Evolutionary conservation across 2,797 vertebrate species (phyloP).

Genomic region (Euphonia xanthogaster): DNA sequence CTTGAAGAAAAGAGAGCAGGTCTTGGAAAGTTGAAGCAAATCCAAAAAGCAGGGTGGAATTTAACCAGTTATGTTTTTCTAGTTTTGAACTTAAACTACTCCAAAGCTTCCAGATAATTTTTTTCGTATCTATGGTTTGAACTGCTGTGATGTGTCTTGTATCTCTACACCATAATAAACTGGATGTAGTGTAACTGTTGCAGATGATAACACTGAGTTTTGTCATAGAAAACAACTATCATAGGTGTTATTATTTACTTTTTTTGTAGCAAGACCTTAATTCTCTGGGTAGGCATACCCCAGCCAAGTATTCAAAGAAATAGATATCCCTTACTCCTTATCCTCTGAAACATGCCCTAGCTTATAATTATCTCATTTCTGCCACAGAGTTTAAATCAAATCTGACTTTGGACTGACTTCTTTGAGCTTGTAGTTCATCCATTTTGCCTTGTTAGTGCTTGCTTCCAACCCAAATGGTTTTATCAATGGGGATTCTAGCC

Average conservation of each 20-base stretch:
- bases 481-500: background rate
- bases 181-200: background rate
- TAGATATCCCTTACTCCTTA: accelerated
- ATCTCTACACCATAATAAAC: background rate
- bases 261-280: background rate
- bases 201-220: background rate
- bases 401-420: background rate
- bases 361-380: background rate
- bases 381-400: accelerated
- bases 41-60: background rate
- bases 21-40: background rate
- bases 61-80: background rate
- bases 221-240: background rate
- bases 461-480: background rate
- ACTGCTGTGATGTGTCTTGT: background rate
- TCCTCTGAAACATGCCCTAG: background rate
- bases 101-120: background rate
- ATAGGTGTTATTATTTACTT: background rate
- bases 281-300: background rate
- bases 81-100: background rate
- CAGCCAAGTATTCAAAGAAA: background rate
- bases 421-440: background rate
- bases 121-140: background rate
- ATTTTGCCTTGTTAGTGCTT: background rate
- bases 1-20: background rate